phyloP scores from a whole-genome alignment of 2,797 vertebrate genomes.

The Acanthurus lineatus region DNA sequence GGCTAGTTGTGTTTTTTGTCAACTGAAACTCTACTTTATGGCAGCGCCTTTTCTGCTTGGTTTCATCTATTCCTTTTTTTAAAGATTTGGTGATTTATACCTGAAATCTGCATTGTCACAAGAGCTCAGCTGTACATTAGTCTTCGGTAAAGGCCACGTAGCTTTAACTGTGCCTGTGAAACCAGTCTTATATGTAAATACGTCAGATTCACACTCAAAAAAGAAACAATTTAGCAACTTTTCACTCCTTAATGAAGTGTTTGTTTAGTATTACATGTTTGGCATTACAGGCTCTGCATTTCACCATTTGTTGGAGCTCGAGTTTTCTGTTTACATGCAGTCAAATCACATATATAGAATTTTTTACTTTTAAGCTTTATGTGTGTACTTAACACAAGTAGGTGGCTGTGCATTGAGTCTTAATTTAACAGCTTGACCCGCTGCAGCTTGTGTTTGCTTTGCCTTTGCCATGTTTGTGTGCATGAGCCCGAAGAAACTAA shows the following conservation, averaged over 20 bases:
- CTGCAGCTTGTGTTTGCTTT: constrained; percentile 18
- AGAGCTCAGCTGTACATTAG: background rate
- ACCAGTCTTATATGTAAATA: background rate
- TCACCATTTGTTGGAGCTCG: background rate
- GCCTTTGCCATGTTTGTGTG: constrained; percentile 24
- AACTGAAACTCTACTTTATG: background rate
- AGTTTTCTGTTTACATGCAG: background rate
- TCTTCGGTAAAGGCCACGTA: background rate
- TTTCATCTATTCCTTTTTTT: background rate
- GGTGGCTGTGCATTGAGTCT: background rate
- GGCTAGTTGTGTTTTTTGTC: background rate
- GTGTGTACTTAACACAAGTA: no score
- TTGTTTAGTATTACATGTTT: background rate
- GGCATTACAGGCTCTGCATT: constrained; percentile 13
- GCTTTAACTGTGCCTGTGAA: background rate
- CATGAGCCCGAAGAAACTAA: constrained; percentile 4
- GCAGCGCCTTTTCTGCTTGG: background rate
- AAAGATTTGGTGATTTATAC: background rate
- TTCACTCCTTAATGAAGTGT: constrained; percentile 8
- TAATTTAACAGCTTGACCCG: background rate
- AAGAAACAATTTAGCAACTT: background rate
- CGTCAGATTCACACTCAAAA: background rate
- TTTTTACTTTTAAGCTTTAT: background rate
- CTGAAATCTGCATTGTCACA: background rate
- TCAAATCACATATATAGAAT: background rate